Evolutionary conservation across 2,888 invertebrate species (phyloP).

Genomic region (Bombylius discolor): DNA sequence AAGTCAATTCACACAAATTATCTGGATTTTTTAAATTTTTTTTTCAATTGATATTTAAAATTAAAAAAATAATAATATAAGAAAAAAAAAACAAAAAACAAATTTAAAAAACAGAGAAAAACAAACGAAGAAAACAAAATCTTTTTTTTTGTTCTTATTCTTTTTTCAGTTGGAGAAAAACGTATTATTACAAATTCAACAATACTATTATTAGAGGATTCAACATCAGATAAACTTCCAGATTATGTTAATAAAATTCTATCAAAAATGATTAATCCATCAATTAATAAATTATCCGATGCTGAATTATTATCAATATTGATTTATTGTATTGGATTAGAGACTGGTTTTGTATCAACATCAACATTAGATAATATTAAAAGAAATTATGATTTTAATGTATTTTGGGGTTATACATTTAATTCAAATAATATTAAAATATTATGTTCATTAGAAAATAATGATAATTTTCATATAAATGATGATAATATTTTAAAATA

Average conservation of each 20-base stretch:
- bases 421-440: constrained; percentile 5
- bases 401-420: constrained; percentile 17
- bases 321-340: constrained; percentile 28
- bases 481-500: constrained; percentile 2
- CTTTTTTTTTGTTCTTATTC: neutral
- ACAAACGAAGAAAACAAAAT: neutral
- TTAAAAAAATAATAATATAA: neutral
- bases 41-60: neutral
- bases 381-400: neutral
- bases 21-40: too few relatives aligned
- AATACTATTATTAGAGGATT: constrained; percentile 21
- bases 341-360: constrained; percentile 23
- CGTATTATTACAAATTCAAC: neutral
- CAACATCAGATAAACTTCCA: constrained; percentile 23
- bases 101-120: neutral
- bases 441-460: neutral
- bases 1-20: too few relatives aligned
- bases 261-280: neutral
- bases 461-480: neutral
- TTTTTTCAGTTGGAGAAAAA: neutral
- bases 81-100: neutral
- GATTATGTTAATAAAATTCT: constrained; percentile 23
- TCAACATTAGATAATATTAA: neutral
- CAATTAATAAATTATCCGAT: neutral
- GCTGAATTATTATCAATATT: constrained; percentile 13